A percentile compares a stretch with the other conserved stretches of the same genome.
These are phyloP conservation scores for Crepidodera aurea DNA, from an alignment of 2,888 invertebrate genomes.

Conservation along the genomic window DNA sequence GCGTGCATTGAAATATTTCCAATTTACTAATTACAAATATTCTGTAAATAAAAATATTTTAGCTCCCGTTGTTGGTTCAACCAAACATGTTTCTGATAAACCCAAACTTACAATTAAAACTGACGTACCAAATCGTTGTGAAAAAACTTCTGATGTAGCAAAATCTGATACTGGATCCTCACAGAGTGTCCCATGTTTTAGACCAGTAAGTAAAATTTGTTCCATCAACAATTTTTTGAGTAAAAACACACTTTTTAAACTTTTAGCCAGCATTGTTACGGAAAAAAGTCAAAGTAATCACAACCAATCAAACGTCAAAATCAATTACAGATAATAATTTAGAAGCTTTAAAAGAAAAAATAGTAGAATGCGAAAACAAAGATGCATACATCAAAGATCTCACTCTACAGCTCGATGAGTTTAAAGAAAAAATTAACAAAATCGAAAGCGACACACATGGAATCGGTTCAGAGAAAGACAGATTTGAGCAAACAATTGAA, in stretches of 20 bases:
- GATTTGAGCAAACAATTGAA: constrained; percentile 60
- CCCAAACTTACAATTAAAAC: constrained; percentile 59
- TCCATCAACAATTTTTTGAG: not conserved
- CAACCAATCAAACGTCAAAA: not conserved
- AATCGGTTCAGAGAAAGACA: constrained; percentile 57
- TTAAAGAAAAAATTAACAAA: constrained; percentile 61
- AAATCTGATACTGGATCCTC: constrained; percentile 35
- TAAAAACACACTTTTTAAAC: constrained; percentile 1
- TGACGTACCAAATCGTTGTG: constrained; percentile 40
- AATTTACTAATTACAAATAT: no score
- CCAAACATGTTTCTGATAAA: constrained; percentile 54
- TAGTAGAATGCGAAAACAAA: constrained; percentile 65
- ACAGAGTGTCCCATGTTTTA: constrained; percentile 38
- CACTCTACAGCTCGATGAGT: constrained; percentile 63
- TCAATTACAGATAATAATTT: constrained; percentile 33
- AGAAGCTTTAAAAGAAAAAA: constrained; percentile 64
- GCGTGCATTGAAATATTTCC: no score
- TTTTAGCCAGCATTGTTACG: constrained; percentile 55
- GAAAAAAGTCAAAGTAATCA: constrained; percentile 41
- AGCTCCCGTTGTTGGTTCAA: constrained; percentile 65
- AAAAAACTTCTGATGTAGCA: constrained; percentile 53
- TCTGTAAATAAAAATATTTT: constrained; percentile 37
- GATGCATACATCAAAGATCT: constrained; percentile 63
- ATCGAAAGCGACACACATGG: constrained; percentile 60
- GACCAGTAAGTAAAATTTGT: constrained; percentile 37